Evolutionary conservation across 2,888 invertebrate genomes (phyloP).

Genomic region (Linnaemya tessellans): DNA sequence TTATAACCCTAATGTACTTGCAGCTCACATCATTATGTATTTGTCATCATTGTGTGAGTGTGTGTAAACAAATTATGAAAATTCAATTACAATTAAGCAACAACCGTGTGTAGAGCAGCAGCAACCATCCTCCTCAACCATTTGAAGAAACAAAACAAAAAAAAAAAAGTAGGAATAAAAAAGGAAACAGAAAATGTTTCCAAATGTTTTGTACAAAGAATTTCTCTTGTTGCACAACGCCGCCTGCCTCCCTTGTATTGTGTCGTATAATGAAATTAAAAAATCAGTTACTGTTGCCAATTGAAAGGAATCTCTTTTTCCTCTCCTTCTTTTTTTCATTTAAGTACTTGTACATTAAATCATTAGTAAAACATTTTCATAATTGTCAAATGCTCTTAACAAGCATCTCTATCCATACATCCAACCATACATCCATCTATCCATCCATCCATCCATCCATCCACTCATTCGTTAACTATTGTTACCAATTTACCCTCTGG

Average conservation of each 20-base stretch:
- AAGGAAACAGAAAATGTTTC: constrained; percentile 41
- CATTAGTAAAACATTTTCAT: constrained; percentile 71
- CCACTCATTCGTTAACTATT: constrained; percentile 43
- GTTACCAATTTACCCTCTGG: constrained; percentile 65
- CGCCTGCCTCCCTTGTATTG: constrained; percentile 75
- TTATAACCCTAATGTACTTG: too few relatives aligned
- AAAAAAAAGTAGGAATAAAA: too few relatives aligned
- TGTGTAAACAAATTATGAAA: constrained; percentile 65
- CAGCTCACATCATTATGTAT: background rate
- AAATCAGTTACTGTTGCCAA: constrained; percentile 81
- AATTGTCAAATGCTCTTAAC: constrained; percentile 65
- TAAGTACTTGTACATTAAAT: constrained; percentile 69
- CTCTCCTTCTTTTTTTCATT: background rate
- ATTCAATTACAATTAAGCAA: constrained; percentile 68
- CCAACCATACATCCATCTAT: constrained; percentile 16
- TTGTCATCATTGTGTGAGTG: constrained; percentile 9
- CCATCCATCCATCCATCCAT: constrained; percentile 22
- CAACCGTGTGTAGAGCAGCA: constrained; percentile 29
- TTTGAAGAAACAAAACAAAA: background rate
- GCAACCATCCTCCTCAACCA: constrained; percentile 24
- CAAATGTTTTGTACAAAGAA: constrained; percentile 51
- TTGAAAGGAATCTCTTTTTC: constrained; percentile 63
- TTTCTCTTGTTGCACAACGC: constrained; percentile 57
- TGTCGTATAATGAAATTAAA: constrained; percentile 82
- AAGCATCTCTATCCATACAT: constrained; percentile 20